A percentile compares a stretch with the other conserved stretches of the same genome.
phyloP scores from a whole-genome alignment of 2,113 vertebrate genomes.

The Benitochromis conjunctus region DNA sequence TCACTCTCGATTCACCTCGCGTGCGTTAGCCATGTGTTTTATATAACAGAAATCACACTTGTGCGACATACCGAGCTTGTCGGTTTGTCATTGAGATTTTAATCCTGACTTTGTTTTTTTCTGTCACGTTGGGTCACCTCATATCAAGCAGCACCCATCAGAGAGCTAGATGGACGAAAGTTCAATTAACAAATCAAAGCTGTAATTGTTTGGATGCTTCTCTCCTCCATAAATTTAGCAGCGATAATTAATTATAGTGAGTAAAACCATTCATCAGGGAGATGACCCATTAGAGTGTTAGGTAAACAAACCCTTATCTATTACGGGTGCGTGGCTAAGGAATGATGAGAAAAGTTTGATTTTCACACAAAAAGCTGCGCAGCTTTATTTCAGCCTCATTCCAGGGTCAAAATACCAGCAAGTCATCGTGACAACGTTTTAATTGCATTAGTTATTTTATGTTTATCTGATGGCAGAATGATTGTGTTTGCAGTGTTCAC shows the following conservation, averaged over 20 bases:
- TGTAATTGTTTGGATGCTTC: constrained; percentile 41
- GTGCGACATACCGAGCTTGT: not conserved
- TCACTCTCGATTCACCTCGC: not conserved
- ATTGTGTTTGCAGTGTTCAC: not conserved
- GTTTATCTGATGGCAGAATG: not conserved
- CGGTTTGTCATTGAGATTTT: not conserved
- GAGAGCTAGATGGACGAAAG: constrained; percentile 9
- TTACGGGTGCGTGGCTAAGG: constrained; percentile 34
- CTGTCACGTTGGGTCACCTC: not conserved
- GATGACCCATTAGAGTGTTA: constrained; percentile 47
- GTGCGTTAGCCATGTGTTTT: not conserved
- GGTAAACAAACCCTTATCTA: constrained; percentile 62
- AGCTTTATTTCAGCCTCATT: constrained; percentile 7
- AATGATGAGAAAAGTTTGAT: constrained; percentile 62
- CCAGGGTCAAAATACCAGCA: not conserved
- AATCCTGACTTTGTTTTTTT: not conserved
- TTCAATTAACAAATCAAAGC: constrained; percentile 50
- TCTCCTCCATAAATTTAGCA: constrained; percentile 29
- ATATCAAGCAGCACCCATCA: not conserved
- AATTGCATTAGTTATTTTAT: not conserved
- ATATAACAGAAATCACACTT: not conserved
- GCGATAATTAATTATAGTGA: constrained; percentile 58
- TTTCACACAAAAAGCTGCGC: not conserved
- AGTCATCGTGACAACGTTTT: not conserved
- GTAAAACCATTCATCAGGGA: constrained; percentile 49